Percentiles rank a stretch among this genome's conserved stretches.
phyloP scores from a whole-genome alignment of 2,888 invertebrate species.

The Torymus texanus region DNA sequence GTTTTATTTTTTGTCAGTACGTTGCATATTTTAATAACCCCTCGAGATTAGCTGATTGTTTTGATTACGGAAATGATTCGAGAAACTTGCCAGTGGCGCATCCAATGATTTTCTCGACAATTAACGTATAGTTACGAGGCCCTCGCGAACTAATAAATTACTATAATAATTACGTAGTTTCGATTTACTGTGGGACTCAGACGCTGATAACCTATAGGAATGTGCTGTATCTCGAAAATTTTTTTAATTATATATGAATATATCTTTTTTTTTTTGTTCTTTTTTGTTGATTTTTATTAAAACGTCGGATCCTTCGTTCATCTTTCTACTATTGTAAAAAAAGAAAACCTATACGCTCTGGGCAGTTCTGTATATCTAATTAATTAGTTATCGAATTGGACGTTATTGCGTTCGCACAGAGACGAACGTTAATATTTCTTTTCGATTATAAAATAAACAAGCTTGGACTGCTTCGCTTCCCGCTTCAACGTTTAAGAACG shows the following conservation, averaged over 20 bases:
- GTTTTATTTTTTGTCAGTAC: too few species aligned
- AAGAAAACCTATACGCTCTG: conserved; percentile 19
- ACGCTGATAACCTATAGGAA: conserved; percentile 46
- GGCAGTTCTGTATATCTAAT: conserved; percentile 53
- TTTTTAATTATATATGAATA: too few species aligned
- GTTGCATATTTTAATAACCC: too few species aligned
- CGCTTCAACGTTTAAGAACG: neutral
- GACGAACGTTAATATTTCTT: conserved; percentile 1
- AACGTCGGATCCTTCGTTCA: conserved; percentile 10
- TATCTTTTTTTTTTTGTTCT: conserved; percentile 16
- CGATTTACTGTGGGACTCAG: conserved; percentile 23
- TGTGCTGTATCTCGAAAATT: conserved; percentile 42
- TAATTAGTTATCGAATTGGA: conserved; percentile 45
- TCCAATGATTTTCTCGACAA: conserved; percentile 15
- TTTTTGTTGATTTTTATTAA: conserved; percentile 34
- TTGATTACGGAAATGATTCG: neutral
- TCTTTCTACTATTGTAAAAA: conserved; percentile 25
- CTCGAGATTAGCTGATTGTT: too few species aligned
- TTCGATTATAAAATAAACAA: conserved; percentile 20
- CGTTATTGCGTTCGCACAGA: conserved; percentile 15
- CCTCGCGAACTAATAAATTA: conserved; percentile 38
- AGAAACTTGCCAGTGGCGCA: neutral
- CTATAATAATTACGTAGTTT: conserved; percentile 27
- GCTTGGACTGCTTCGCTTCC: conserved; percentile 11
- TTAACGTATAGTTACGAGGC: conserved; percentile 30